phyloP scores from a whole-genome alignment of 2,113 vertebrate genomes.

The Bettongia penicillata region DNA sequence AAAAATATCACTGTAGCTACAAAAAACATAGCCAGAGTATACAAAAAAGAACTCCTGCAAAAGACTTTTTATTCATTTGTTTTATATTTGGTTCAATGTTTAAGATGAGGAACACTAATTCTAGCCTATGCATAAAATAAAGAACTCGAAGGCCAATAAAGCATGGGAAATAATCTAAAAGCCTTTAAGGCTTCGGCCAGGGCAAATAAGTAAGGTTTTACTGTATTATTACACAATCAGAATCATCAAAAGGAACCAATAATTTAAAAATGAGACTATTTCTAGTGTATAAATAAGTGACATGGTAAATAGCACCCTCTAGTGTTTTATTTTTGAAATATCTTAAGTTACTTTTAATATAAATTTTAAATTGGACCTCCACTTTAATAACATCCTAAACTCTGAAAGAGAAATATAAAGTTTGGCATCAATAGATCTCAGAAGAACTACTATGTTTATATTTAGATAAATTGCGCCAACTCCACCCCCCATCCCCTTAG shows the following conservation, averaged over 20 bases:
- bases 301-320: constrained; percentile 62
- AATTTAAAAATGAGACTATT: neutral
- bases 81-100: constrained; percentile 23
- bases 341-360: constrained; percentile 44
- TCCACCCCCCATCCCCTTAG: no score
- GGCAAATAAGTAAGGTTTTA: constrained; percentile 21
- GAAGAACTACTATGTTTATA: neutral
- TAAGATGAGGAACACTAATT: neutral
- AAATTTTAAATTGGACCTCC: constrained; percentile 28
- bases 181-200: neutral
- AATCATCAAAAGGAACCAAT: constrained; percentile 16
- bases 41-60: constrained; percentile 34
- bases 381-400: constrained; percentile 33
- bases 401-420: constrained; percentile 40
- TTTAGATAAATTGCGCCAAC: no score
- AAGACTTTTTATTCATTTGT: constrained; percentile 11
- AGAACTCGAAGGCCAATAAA: constrained; percentile 33
- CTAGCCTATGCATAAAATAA: constrained; percentile 20
- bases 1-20: constrained; percentile 27
- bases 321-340: constrained; percentile 43
- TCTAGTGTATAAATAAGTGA: neutral
- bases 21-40: constrained; percentile 35
- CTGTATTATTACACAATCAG: constrained; percentile 23
- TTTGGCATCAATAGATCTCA: constrained; percentile 9
- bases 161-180: neutral